These are phyloP conservation scores for Bradypodion pumilum DNA, from an alignment of 2,797 vertebrate genomes.

Conservation along the genomic window DNA sequence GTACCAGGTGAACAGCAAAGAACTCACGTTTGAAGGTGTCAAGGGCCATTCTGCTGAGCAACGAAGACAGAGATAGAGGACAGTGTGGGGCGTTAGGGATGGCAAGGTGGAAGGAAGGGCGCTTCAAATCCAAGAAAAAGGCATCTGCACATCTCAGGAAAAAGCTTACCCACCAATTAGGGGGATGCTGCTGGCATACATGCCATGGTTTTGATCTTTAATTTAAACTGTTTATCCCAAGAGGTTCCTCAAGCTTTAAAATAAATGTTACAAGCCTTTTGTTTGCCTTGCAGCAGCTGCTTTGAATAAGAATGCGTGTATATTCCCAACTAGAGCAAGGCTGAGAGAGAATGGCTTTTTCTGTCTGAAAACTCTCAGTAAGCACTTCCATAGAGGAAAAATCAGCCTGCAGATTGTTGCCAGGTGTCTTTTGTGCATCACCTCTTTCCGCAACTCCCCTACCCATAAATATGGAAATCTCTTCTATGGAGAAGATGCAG, in stretches of 20 bases:
- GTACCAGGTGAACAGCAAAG: constrained; percentile 29
- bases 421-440: background rate
- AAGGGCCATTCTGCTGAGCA: background rate
- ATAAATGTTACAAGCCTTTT: constrained; percentile 57
- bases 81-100: background rate
- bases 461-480: background rate
- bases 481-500: background rate
- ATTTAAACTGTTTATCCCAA: constrained; percentile 68
- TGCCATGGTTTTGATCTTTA: constrained; percentile 64
- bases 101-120: background rate
- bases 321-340: background rate
- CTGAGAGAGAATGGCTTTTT: background rate
- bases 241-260: constrained; percentile 66
- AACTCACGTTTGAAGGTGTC: constrained; percentile 22
- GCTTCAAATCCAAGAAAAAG: background rate
- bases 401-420: background rate
- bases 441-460: background rate
- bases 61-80: background rate
- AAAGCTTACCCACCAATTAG: constrained; percentile 43
- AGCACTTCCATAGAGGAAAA: background rate
- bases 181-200: constrained; percentile 43
- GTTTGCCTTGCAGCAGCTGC: constrained; percentile 63
- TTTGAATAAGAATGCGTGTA: constrained; percentile 41
- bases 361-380: background rate
- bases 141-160: background rate